Evolutionary conservation across 2,113 vertebrate species (phyloP).

Genomic region (Nesogale talazaci): DNA sequence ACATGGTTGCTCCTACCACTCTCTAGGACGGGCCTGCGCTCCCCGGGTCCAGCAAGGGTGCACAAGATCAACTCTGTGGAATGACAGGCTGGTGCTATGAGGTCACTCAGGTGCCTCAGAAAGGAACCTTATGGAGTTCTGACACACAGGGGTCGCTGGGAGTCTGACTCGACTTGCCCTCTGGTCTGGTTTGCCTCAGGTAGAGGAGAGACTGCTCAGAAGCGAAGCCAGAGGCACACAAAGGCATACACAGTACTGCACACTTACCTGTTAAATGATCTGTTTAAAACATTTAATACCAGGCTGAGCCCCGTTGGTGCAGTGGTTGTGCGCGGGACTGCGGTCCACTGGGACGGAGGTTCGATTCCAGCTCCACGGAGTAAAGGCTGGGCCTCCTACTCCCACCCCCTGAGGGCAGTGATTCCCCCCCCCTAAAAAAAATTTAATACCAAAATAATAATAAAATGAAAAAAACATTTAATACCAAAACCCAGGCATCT

Average conservation of each 20-base stretch:
- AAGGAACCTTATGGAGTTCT: neutral
- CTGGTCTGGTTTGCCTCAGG: neutral
- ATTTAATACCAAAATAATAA: no score
- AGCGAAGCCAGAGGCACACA: neutral
- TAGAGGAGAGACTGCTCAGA: neutral
- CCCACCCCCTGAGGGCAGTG: no score
- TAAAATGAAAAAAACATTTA: no score
- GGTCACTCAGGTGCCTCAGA: neutral
- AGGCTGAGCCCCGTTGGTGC: no score
- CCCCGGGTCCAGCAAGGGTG: neutral
- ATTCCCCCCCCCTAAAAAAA: no score
- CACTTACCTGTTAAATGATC: neutral
- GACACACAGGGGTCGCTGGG: neutral
- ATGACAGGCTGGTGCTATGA: neutral
- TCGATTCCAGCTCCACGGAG: no score
- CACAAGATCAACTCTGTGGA: neutral
- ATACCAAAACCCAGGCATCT: neutral
- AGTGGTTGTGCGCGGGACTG: no score
- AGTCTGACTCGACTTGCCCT: neutral
- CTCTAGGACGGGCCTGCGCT: neutral
- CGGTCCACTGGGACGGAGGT: no score
- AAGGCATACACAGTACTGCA: neutral
- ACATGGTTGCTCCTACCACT: neutral
- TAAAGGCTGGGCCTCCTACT: no score
- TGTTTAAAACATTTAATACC: neutral